A percentile compares a stretch with the other conserved stretches of the same genome.
Conservation (phyloP, 2,797 vertebrate genomes). For the Acanthurus leucopareius region DNA sequence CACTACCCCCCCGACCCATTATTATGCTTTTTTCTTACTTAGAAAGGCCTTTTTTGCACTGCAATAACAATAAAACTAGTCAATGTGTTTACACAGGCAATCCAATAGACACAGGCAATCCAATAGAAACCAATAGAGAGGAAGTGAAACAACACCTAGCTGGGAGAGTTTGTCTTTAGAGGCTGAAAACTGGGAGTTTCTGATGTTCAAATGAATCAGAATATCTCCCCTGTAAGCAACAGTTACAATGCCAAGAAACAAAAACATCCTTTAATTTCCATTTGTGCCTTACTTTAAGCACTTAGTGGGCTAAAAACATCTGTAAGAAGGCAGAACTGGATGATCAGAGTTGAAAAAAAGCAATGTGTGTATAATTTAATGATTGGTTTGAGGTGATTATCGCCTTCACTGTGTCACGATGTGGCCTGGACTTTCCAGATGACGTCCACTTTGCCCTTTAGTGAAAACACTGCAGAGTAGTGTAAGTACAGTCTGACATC, state of each 20-base stretch:
- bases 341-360: not conserved
- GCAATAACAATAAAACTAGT: constrained; percentile 71
- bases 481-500: constrained; percentile 5
- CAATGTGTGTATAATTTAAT: not conserved
- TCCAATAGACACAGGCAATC: constrained; percentile 70
- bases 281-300: not conserved
- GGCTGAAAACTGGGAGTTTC: not conserved
- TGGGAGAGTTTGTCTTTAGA: not conserved
- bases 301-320: not conserved
- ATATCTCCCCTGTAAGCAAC: not conserved
- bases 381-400: constrained; percentile 1
- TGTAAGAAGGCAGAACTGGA: not conserved
- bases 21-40: constrained; percentile 43
- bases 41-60: constrained; percentile 44
- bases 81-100: constrained; percentile 70
- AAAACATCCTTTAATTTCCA: not conserved
- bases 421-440: constrained; percentile 37
- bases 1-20: constrained; percentile 38
- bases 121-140: constrained; percentile 31
- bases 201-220: too few relatives aligned
- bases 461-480: not conserved
- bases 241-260: not conserved
- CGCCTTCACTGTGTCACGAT: not conserved
- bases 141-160: constrained; percentile 1
- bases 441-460: constrained; percentile 23